Base-by-base conservation (phyloP, 2,888 invertebrate species). In the Chalcosyrphus nemorum region DNA sequence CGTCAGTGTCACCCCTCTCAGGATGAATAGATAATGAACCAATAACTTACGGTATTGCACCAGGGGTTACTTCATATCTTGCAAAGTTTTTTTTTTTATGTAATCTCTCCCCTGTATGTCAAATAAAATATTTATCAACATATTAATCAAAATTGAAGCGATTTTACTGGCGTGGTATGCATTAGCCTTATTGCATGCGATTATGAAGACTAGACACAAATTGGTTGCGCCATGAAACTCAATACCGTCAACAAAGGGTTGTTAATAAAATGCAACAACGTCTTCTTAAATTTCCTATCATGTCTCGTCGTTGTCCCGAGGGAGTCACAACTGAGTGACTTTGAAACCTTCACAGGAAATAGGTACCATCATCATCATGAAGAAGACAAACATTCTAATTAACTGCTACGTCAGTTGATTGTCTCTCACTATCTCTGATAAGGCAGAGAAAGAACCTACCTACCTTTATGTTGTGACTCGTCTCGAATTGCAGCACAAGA, bases 321-420 rank as follows among this genome's bases (percentile, higher is more conserved):
- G 78, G 74, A 50, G 84, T 84, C 80, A 75, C 84, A 80, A 59
- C 9, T 70, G 71, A 75, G 74, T 65, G 70, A 75, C n/a, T 84
- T 80, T 80, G 68, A 65, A 68, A 71, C 70, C 61, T 43, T 71
- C 57, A 38, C 13, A 80, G 74, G 70, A 84, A 65, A 72, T 52
- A 38, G 45, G 47, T 52, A 56, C 72, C 77, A 78, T 72, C 82
- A 78, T 72, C 82, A 72, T 19, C 71, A 72, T 47, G 35, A 82
- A 68, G 59, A 74, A 68, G 59, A 74, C 61, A 74, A 80, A 74
- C 41, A 82, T 78, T 84, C 63, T 84, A 80, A 84, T 84, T 75
- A 84, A 84, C 80, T 84, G 41, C 52, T 52, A 84, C 65, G 84
- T 45, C 80, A 84, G 80, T 84, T 84, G 74, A 80, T 78, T 84